A percentile compares a stretch with the other conserved stretches of the same genome.
phyloP scores from a whole-genome alignment of 2,888 invertebrate genomes.

The Trissonchulus sp. region DNA sequence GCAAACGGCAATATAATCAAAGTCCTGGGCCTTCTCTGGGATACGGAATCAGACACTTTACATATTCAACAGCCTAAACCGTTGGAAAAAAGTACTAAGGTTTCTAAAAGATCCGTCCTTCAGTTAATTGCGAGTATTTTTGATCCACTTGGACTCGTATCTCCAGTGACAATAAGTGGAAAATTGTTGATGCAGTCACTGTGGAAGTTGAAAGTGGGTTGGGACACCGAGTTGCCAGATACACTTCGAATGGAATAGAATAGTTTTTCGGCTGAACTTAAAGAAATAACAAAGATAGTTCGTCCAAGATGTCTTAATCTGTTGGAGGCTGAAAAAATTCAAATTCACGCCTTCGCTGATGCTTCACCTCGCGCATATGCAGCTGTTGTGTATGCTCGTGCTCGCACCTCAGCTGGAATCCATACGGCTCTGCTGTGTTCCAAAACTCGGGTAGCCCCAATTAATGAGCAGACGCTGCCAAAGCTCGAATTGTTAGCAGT shows the following conservation, averaged over 20 bases:
- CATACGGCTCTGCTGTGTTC: constrained; percentile 1
- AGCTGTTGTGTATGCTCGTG: constrained; percentile 2
- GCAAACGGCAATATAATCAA: neutral
- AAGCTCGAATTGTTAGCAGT: constrained; percentile 8
- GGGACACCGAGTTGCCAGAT: neutral
- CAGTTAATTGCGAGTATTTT: constrained; percentile 9
- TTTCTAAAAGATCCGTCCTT: neutral
- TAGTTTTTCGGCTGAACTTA: constrained; percentile 5
- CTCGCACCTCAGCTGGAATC: neutral
- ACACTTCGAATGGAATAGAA: constrained; percentile 8
- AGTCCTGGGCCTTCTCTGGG: constrained; percentile 22
- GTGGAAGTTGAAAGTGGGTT: constrained; percentile 23
- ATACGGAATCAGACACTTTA: neutral
- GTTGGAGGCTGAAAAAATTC: too few species aligned
- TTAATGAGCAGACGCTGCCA: constrained; percentile 8
- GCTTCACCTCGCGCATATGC: constrained; percentile 20
- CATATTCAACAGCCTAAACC: neutral
- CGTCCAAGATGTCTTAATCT: too few species aligned
- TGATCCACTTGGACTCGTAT: constrained; percentile 12
- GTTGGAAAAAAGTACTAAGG: neutral
- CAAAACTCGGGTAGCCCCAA: constrained; percentile 18
- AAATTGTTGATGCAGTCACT: constrained; percentile 15
- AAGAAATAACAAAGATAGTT: too few species aligned
- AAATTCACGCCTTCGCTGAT: constrained; percentile 16
- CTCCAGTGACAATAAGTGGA: constrained; percentile 11